Evolutionary conservation across 2,888 invertebrate species (phyloP).

Genomic region (Aricia artaxerxes): DNA sequence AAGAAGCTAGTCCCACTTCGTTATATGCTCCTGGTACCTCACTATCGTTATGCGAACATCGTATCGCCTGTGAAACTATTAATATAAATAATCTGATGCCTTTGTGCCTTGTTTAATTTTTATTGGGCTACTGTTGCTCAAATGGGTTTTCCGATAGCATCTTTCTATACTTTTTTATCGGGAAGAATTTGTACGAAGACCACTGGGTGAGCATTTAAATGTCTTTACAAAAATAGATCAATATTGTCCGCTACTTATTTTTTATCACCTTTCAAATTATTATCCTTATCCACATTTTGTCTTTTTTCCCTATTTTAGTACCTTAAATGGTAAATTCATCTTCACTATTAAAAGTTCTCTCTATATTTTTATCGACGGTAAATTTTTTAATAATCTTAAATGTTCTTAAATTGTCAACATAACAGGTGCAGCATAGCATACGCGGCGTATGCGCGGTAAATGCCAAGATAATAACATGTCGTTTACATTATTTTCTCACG

Average conservation of each 20-base stretch:
- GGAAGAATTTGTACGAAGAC: neutral
- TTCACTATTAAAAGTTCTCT: neutral
- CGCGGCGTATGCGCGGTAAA: constrained; percentile 7
- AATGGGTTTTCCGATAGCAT: constrained; percentile 3
- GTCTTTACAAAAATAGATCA: neutral
- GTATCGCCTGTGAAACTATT: constrained; percentile 68
- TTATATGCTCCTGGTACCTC: constrained; percentile 71
- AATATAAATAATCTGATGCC: constrained; percentile 55
- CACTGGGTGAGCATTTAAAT: neutral
- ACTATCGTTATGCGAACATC: constrained; percentile 63
- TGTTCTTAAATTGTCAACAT: constrained; percentile 20
- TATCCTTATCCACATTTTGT: neutral
- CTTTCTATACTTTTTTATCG: neutral
- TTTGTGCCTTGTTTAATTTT: constrained; percentile 29
- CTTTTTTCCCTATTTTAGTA: neutral
- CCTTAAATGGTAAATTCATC: neutral
- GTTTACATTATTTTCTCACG: constrained; percentile 31
- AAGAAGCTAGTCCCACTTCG: constrained; percentile 71
- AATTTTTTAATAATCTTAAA: constrained; percentile 21
- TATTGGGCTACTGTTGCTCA: constrained; percentile 7
- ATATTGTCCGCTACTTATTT: neutral
- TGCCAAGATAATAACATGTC: constrained; percentile 28
- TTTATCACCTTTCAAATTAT: neutral
- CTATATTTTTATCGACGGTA: neutral
- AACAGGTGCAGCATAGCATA: constrained; percentile 1